Conservation (phyloP, 2,797 vertebrate genomes). For the Cyprinella venusta region DNA sequence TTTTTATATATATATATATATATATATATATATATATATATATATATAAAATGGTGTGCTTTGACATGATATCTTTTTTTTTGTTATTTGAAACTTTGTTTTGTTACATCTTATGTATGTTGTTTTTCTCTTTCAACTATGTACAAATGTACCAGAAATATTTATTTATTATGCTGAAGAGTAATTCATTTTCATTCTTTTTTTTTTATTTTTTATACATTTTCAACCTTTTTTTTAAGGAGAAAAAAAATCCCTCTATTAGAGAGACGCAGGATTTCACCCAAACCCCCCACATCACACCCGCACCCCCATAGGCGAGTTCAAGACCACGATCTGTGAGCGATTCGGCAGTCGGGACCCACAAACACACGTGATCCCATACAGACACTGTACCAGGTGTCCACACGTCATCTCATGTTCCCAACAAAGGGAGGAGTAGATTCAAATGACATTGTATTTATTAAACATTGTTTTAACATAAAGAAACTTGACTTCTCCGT, state of each 20-base stretch:
- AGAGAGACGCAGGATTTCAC: slow-evolving; percentile 60
- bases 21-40: not conserved
- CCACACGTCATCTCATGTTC: slow-evolving; percentile 67
- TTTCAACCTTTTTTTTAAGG: slow-evolving; percentile 65
- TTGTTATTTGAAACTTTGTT: slow-evolving; percentile 49
- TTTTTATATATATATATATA: not conserved
- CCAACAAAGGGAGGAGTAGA: slow-evolving; percentile 70
- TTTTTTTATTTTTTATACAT: slow-evolving; percentile 59
- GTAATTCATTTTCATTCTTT: slow-evolving; percentile 68
- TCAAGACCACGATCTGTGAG: slow-evolving; percentile 53
- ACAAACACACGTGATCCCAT: slow-evolving; percentile 15
- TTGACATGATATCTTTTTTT: slow-evolving; percentile 51
- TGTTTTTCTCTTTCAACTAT: slow-evolving; percentile 63
- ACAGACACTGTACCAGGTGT: slow-evolving; percentile 14
- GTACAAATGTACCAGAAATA: slow-evolving; percentile 73
- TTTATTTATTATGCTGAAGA: slow-evolving; percentile 82
- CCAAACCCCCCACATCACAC: not conserved
- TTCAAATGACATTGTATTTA: slow-evolving; percentile 74
- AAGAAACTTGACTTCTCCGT: slow-evolving; percentile 78
- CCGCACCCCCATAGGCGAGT: slow-evolving; percentile 60
- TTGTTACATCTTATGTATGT: slow-evolving; percentile 68
- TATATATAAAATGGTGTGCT: slow-evolving; percentile 57
- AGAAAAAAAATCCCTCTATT: slow-evolving; percentile 19
- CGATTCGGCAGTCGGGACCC: slow-evolving; percentile 6
- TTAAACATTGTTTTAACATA: slow-evolving; percentile 81